Evolutionary conservation across 2,113 vertebrate species (phyloP), one percentile per base, ranked within the genome.

Genomic region (Notothenia rossii): DNA sequence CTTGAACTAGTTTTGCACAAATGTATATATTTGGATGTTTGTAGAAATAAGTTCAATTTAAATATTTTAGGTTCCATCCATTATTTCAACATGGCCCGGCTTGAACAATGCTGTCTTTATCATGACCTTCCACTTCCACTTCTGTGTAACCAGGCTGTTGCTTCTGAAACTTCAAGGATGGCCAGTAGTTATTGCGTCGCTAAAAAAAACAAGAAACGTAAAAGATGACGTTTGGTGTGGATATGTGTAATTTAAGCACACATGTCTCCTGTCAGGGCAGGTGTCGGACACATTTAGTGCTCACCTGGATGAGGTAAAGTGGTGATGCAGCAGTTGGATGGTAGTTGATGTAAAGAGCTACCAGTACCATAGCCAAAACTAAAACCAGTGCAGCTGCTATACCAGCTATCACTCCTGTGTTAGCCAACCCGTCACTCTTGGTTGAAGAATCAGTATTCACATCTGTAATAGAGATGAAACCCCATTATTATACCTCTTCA

Each of bases 91-190:
- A 95, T 65, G 96, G 95, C 17, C 96, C 96, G 0, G 95, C 95
- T 85, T 97, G 96, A 49, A 96, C 93, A 5, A 97, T 96, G 10
- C 95, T 94, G 51, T 96, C 95, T 86, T 96, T 97, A 61, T 98
- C 96, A 0, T 95, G 95, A 63, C 95, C 90, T 0, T 89, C 84
- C 0, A 94, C 90, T 17, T 97, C 96, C 51, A 98, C 95, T 89
- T 97, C 97, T 0, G 95, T 91, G 91, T 97, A 98, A 0, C 94
- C 93, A 0, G 91, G 61, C 0, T 86, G 95, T 79, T 91, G 94
- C 63, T 94, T 97, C 3, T 94, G 93, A 93, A 97, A 98, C 79
- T 96, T 97, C 94, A 96, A 95, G 77, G 96, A 93, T 0, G 96
- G 95, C 96, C 97, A 97, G 76, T 81, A 95, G 59, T 89, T 96